Evolutionary conservation across 2,797 vertebrate species (phyloP).

Genomic region (Helicolenus hilgendorfi): DNA sequence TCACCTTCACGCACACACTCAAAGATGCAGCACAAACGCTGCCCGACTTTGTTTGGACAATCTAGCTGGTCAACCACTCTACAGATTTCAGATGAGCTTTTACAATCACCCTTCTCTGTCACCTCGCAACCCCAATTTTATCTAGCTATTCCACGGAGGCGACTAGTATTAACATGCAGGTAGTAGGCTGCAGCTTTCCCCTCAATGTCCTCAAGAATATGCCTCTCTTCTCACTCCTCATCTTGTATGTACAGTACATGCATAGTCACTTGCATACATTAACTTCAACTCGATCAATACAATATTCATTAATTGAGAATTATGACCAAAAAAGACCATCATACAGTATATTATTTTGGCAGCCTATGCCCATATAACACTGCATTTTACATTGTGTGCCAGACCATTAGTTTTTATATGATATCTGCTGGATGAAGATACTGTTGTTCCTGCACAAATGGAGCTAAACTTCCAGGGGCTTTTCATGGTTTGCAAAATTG

Average conservation of each 20-base stretch:
- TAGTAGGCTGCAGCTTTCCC: not conserved
- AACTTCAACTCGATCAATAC: not conserved
- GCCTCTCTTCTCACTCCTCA: not conserved
- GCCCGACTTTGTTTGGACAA: slow-evolving; percentile 40
- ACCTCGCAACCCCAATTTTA: slow-evolving; percentile 58
- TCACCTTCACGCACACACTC: not conserved
- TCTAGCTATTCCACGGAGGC: slow-evolving; percentile 8
- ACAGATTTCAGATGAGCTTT: slow-evolving; percentile 63
- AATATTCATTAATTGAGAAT: not conserved
- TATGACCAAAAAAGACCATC: not conserved
- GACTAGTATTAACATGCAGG: slow-evolving; percentile 19
- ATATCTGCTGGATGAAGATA: not conserved
- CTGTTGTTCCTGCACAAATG: not conserved
- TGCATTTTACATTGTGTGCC: not conserved
- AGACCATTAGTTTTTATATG: not conserved
- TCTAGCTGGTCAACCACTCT: slow-evolving; percentile 28
- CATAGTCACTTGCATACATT: not conserved
- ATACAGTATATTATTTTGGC: not conserved
- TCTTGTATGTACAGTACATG: not conserved
- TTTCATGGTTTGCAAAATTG: not conserved
- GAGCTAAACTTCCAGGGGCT: not conserved
- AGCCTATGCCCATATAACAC: not conserved
- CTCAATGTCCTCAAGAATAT: not conserved
- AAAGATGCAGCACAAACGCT: not conserved
- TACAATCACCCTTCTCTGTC: slow-evolving; percentile 46